Base-by-base conservation (phyloP, 1,140 invertebrate genomes). In the Drosophila bocki region DNA sequence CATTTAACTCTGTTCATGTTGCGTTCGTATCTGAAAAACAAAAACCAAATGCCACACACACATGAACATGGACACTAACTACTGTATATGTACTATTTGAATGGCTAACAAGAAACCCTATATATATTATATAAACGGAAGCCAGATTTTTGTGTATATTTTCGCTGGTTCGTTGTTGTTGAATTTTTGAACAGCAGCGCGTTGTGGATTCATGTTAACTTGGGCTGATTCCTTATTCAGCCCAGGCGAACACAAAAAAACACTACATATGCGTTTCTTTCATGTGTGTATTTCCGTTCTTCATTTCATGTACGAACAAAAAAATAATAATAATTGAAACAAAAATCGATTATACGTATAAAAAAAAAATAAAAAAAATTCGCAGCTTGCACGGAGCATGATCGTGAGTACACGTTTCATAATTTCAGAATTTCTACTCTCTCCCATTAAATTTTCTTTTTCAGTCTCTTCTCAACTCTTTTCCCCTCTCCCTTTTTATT, bases 351-450 rank as follows among this genome's bases (percentile, higher is more conserved):
- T 59, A 62, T 63, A 70, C 57, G 56, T 70, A 61, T 64, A 41
- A 41, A 54, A 65, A 64, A 50, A 78, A 48, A 59, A 63, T 64
- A 64, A 69, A 68, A 77, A 90, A 77, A 90, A 90, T 72, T 92
- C 80, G 93, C 95, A 96, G 96, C 95, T 96, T 96, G 95, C 95
- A 95, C 95, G 95, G 95, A 96, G 95, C 95, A 96, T 96, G 96
- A 96, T 96, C 94, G 95, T 96, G 95, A 96, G 95, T 96, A 96
- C 94, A 92, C 91, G 82, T 92, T 91, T 90, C 87, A 81, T 85
- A 82, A 85, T 82, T 90, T 90, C 63, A 51, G 57, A 82, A 45
- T 68, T 87, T 87, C 53, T 56, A 22, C 37, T 56, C 53, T 56
- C 53, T 56, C 19, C 71, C 48, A 78, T 82, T 77, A 44, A 75